Evolutionary conservation across 1,140 invertebrate genomes (phyloP), one percentile per base, ranked within the genome.

Genomic region (Cydia pomonella): DNA sequence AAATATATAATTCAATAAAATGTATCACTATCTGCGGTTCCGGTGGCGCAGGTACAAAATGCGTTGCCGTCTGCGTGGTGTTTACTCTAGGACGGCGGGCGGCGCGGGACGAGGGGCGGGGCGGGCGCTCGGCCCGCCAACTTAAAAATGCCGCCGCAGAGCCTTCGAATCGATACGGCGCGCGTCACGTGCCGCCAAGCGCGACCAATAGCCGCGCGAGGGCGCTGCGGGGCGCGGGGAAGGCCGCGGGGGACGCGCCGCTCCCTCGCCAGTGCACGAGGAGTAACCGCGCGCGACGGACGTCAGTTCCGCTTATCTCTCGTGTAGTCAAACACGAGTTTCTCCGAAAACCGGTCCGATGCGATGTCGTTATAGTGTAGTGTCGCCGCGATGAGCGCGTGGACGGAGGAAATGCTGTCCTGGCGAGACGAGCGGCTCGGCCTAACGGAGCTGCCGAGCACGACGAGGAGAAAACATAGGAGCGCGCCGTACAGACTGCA

Each of bases 91-190:
- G 82, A 86, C 81, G 77, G 79, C 79, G 86, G 82, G 84, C 78
- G 78, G 85, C 80, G 89, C 85, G 89, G 89, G 87, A 77, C 82
- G 84, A 83, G 87, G 89, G 87, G 78, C 82, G 84, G 83, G 87
- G 90, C 89, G 87, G 87, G 84, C 84, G 87, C 89, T 88, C 86
- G 82, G 87, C 77, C 86, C 88, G 90, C 85, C 90, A 95, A 95
- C 94, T 96, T 95, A 96, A 95, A 96, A 96, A 95, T 95, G 95
- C 95, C 95, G 95, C 95, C 95, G 95, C 95, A 94, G 93, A 93
- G 94, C 94, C 93, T 94, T 94, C 94, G 95, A 96, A 96, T 95
- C 95, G 94, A 96, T 95, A 95, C 93, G 93, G 92, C 91, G 92
- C 93, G 91, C 87, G 90, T 95, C 95, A 95, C 95, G 95, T 95